phyloP scores from a whole-genome alignment of 2,797 vertebrate genomes.

The Galagoides demidoff region DNA sequence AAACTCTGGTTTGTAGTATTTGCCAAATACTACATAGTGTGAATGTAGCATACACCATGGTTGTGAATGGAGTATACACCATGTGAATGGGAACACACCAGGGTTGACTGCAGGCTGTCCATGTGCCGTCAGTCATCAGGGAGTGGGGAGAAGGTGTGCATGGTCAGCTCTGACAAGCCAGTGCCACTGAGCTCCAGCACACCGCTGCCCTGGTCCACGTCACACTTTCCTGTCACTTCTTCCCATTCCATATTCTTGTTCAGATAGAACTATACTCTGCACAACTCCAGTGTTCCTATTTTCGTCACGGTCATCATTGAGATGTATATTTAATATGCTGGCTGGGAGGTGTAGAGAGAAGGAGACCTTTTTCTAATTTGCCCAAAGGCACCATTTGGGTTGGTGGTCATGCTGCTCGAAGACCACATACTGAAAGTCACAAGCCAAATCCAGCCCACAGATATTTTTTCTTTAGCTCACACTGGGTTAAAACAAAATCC shows the following conservation, averaged over 20 bases:
- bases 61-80: too few species aligned
- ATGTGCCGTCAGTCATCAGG: neutral
- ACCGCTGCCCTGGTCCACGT: neutral
- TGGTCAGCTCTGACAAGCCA: neutral
- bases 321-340: neutral
- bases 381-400: neutral
- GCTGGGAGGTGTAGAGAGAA: neutral
- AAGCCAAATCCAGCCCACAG: neutral
- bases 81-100: too few species aligned
- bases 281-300: neutral
- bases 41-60: too few species aligned
- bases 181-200: neutral
- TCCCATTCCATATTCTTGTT: neutral
- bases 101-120: neutral
- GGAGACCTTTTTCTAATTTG: neutral
- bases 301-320: neutral
- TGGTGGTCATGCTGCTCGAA: neutral
- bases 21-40: neutral
- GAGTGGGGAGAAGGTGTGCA: neutral
- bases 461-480: constrained; percentile 7
- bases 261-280: neutral
- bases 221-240: neutral
- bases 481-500: neutral
- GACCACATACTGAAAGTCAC: neutral
- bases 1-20: neutral